A percentile compares a stretch with the other conserved stretches of the same genome.
Conservation (phyloP, 1,140 invertebrate genomes). For the Rhyacophila brunnea region DNA sequence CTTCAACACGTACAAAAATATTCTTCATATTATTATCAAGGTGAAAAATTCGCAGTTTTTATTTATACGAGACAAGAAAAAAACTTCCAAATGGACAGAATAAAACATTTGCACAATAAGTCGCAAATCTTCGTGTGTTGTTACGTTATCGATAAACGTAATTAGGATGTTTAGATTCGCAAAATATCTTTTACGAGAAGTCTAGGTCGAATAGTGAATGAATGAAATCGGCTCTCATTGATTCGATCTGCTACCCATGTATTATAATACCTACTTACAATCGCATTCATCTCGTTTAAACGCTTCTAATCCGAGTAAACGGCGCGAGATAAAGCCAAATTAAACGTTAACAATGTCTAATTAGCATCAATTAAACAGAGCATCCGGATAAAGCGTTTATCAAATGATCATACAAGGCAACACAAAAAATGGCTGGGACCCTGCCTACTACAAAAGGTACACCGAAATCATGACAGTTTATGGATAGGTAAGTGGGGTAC, state of each 20-base stretch:
- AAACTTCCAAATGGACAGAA: too few species aligned
- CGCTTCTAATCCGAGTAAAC: neutral
- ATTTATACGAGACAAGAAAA: too few species aligned
- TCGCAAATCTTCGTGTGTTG: too few species aligned
- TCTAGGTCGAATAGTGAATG: constrained; percentile 43
- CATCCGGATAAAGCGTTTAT: constrained; percentile 38
- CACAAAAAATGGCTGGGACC: constrained; percentile 50
- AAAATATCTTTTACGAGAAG: too few species aligned
- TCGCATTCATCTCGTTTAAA: constrained; percentile 10
- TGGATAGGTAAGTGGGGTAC: constrained; percentile 41
- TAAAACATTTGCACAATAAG: too few species aligned
- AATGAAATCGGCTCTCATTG: constrained; percentile 49
- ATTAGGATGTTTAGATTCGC: too few species aligned
- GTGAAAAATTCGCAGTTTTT: too few species aligned
- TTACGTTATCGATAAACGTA: too few species aligned
- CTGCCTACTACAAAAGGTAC: constrained; percentile 48
- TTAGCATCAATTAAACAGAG: constrained; percentile 16
- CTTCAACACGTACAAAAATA: too few species aligned
- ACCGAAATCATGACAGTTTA: constrained; percentile 40
- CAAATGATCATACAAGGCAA: constrained; percentile 36
- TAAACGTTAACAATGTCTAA: constrained; percentile 7
- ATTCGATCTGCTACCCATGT: constrained; percentile 37
- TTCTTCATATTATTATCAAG: too few species aligned
- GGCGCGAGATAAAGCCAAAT: neutral
- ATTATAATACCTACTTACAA: constrained; percentile 31